Evolutionary conservation across 1,140 invertebrate genomes (phyloP).

Genomic region (Lepidotrigona ventralis): DNA sequence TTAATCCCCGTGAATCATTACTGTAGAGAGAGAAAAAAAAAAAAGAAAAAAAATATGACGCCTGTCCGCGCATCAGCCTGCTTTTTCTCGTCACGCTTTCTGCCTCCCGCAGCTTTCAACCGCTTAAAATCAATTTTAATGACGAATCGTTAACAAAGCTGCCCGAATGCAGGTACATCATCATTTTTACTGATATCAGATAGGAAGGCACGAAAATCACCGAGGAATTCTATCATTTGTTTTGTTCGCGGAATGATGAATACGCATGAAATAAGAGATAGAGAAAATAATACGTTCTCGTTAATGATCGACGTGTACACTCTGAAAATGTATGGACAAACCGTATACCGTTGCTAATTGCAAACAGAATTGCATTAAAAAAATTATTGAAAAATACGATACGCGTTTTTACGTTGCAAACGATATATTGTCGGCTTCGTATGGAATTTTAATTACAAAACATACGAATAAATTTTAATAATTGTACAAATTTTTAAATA

Average conservation of each 20-base stretch:
- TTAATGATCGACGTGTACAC: not conserved
- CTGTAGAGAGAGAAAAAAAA: not conserved
- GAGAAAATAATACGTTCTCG: not conserved
- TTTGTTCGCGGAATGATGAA: not conserved
- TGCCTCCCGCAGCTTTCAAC: not conserved
- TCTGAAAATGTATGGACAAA: not conserved
- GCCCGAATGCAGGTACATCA: slow-evolving; percentile 12
- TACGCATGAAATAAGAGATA: not conserved
- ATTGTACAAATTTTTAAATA: not conserved
- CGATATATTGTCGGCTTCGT: not conserved
- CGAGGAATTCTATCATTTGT: not conserved
- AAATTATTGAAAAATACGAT: not conserved
- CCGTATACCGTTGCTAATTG: not conserved
- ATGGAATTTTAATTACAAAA: not conserved
- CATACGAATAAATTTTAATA: not conserved
- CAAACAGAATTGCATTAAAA: not conserved
- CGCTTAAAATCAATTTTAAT: slow-evolving; percentile 21
- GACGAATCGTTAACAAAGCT: slow-evolving; percentile 23
- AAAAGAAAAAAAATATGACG: slow-evolving; percentile 6
- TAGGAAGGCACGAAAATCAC: not conserved
- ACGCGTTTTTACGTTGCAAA: not conserved
- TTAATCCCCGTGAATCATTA: slow-evolving; percentile 9
- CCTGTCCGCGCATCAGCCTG: not conserved
- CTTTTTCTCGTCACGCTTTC: not conserved
- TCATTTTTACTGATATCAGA: not conserved